Conservation (phyloP, 2,113 vertebrate species). For the Tupaia tana region DNA sequence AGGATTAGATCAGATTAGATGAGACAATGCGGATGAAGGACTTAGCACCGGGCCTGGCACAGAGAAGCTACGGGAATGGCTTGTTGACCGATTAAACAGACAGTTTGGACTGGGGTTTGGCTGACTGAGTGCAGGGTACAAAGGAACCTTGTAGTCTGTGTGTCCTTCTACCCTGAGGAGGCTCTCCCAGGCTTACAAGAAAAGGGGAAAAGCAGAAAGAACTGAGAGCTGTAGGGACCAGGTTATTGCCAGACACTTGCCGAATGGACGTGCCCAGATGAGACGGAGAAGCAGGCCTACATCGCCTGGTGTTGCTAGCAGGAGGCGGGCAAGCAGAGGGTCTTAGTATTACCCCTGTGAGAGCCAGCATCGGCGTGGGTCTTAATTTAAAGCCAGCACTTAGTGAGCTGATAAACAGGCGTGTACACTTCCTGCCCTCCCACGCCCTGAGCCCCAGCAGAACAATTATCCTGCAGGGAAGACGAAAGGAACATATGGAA, state of each 20-base stretch:
- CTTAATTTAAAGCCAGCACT: constrained; percentile 72
- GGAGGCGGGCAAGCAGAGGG: neutral
- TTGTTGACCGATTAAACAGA: constrained; percentile 33
- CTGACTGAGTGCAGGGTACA: neutral
- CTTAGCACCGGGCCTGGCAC: neutral
- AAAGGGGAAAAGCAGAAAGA: neutral
- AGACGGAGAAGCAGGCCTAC: constrained; percentile 33
- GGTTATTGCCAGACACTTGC: constrained; percentile 10
- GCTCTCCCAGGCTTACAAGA: neutral
- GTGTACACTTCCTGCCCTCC: constrained; percentile 40
- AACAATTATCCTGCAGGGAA: constrained; percentile 23
- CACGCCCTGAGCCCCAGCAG: constrained; percentile 49
- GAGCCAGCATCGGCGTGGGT: constrained; percentile 53
- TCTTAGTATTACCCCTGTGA: neutral
- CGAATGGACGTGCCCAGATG: neutral
- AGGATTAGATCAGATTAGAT: constrained; percentile 36
- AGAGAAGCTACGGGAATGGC: neutral
- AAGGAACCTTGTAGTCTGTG: neutral
- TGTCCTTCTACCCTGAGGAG: neutral
- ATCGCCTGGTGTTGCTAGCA: constrained; percentile 29
- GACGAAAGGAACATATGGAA: neutral
- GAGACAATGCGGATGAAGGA: neutral
- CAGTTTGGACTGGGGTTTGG: neutral
- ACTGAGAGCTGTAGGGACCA: constrained; percentile 13
- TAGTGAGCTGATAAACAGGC: constrained; percentile 72